Conservation (phyloP, 2,113 vertebrate genomes). For the Ctenodactylus gundi region DNA sequence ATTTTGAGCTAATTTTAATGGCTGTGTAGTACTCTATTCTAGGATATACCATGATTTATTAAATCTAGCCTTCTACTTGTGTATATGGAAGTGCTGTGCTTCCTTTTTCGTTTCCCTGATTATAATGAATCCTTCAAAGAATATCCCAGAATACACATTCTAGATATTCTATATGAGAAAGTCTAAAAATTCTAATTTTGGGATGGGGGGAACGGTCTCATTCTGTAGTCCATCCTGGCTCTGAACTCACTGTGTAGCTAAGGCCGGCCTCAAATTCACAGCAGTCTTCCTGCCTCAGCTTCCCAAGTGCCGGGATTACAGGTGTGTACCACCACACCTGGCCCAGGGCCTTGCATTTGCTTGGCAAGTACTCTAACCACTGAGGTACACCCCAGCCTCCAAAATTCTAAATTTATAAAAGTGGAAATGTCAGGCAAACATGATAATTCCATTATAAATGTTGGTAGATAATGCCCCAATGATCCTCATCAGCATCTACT, state of each 20-base stretch:
- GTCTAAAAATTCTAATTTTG: too few relatives aligned
- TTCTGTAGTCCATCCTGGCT: too few relatives aligned
- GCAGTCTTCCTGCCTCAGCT: too few relatives aligned
- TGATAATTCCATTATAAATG: neutral
- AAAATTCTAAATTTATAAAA: neutral
- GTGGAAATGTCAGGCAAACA: neutral
- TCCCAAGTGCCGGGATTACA: too few relatives aligned
- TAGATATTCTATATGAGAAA: constrained; percentile 1
- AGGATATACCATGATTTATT: neutral
- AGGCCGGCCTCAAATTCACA: too few relatives aligned
- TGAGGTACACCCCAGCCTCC: too few relatives aligned
- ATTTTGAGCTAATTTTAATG: constrained; percentile 1
- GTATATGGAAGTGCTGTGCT: neutral
- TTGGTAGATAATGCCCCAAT: constrained; percentile 28
- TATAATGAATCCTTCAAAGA: neutral
- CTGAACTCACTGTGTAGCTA: too few relatives aligned
- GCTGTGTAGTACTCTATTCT: neutral
- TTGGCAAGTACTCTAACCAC: too few relatives aligned
- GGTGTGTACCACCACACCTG: too few relatives aligned
- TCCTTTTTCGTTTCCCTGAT: neutral
- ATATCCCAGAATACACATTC: constrained; percentile 21
- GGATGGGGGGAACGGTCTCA: too few relatives aligned
- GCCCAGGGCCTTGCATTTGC: too few relatives aligned
- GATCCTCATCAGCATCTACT: neutral
- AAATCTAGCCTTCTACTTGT: neutral